phyloP scores from a whole-genome alignment of 2,888 invertebrate genomes.

The Habroteleia sp. region DNA sequence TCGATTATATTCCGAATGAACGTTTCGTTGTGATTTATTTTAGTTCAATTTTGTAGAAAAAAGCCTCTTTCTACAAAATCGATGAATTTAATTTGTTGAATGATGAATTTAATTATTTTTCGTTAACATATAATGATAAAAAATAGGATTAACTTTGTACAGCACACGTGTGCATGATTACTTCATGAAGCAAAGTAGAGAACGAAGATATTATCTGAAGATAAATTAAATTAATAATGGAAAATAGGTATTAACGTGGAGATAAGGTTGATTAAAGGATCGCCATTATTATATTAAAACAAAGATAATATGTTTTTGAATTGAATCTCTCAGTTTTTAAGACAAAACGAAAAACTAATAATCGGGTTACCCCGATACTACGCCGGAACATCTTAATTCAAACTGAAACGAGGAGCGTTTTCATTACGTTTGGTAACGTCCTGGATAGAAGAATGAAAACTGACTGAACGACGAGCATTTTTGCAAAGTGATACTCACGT shows the following conservation, averaged over 20 bases:
- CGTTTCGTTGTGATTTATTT: constrained; percentile 9
- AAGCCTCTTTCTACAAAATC: too few relatives aligned
- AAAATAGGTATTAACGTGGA: too few relatives aligned
- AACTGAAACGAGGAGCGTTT: constrained; percentile 35
- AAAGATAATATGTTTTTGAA: constrained; percentile 19
- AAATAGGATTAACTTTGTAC: too few relatives aligned
- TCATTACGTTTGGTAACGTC: constrained; percentile 46
- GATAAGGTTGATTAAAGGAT: too few relatives aligned
- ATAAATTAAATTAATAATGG: too few relatives aligned
- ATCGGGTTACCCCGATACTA: constrained; percentile 10
- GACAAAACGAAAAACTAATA: constrained; percentile 10
- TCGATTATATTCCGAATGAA: constrained; percentile 25
- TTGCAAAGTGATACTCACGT: constrained; percentile 55
- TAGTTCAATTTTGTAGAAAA: neutral
- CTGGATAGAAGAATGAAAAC: constrained; percentile 34
- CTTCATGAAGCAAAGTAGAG: too few relatives aligned
- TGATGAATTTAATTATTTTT: too few relatives aligned
- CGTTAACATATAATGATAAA: too few relatives aligned
- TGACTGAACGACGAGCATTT: constrained; percentile 46
- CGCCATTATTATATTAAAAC: too few relatives aligned
- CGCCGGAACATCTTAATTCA: constrained; percentile 32
- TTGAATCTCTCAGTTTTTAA: constrained; percentile 1
- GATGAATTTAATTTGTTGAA: too few relatives aligned
- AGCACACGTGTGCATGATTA: too few relatives aligned
- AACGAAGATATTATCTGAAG: too few relatives aligned